Base-by-base conservation (phyloP, 2,113 vertebrate species). In the Salminus brasiliensis region DNA sequence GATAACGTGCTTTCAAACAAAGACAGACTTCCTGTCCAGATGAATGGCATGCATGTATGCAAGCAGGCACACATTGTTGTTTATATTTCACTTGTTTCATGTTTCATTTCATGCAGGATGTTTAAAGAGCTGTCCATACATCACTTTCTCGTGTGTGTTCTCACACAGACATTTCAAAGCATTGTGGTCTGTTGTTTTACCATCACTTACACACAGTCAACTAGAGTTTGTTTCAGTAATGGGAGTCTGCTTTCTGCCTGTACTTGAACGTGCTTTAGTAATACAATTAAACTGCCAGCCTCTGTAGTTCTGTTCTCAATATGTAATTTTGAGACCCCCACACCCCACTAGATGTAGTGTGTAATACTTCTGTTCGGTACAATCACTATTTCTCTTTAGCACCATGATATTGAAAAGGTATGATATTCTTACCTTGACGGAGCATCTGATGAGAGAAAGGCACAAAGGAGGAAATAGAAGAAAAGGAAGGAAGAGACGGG, bases 401-500 rank as follows among this genome's bases (percentile, higher is more conserved):
- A 41, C 6, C 8, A 36, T 36, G 34, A 36, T 36, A 4, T 36
- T 36, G 3, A 10, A 41, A 4, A 41, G 12, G 12, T 41, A 2
- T 41, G 12, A 41, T 10, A 41, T 10, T 41, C 25, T 29, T 12
- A 25, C n/a, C n/a, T n/a, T 59, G 45, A 15, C 62, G 55, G 5
- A 27, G 21, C 4, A 34, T 10, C 43, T 47, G 13, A 9, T 25
- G 39, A 21, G 27, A 13, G 73, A 62, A 60, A 18, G 41, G 63
- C 36, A 57, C 39, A 34, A 27, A 30, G 3, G 60, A 69, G 47
- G 25, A 43, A 80, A 41, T 43, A 59, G 62, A 39, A 34, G 66
- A 39, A 74, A 59, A 34, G 73, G 27, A 57, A 41, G 76, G 76
- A 5, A 49, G 23, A 30, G 53, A 29, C 80, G 49, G 43, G 79